These are phyloP conservation scores for Chiloscyllium punctatum DNA, from an alignment of 2,797 vertebrate species.

Conservation along the genomic window DNA sequence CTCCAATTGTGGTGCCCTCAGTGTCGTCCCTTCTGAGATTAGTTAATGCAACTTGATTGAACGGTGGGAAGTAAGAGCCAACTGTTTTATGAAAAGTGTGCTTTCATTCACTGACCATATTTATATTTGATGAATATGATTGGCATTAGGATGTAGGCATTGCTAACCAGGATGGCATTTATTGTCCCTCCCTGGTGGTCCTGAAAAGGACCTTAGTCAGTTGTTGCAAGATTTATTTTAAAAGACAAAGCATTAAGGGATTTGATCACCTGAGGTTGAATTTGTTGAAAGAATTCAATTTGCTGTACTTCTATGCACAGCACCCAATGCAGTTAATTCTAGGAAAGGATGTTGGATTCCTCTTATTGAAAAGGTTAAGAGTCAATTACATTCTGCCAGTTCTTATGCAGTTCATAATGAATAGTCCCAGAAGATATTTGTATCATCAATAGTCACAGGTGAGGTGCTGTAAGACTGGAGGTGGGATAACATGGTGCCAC, in stretches of 20 bases:
- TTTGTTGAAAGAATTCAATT: neutral
- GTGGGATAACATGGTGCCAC: no score
- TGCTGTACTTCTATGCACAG: neutral
- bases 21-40: neutral
- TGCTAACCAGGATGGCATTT: neutral
- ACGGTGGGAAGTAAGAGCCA: neutral
- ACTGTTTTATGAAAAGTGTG: neutral
- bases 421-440: no score
- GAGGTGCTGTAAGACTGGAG: no score
- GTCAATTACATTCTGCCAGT: neutral
- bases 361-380: neutral
- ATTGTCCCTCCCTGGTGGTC: neutral
- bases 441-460: no score
- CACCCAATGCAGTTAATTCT: neutral
- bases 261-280: neutral
- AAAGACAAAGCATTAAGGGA: neutral
- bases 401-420: neutral
- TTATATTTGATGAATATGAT: neutral
- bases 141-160: neutral
- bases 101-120: neutral
- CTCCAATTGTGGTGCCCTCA: neutral
- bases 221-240: neutral
- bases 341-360: neutral
- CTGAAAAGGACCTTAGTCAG: neutral
- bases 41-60: neutral